phyloP scores from a whole-genome alignment of 30 jellyfish, hydroid and myxozoan genomes.

The Aurelia aurita complex sp. Pacific region DNA sequence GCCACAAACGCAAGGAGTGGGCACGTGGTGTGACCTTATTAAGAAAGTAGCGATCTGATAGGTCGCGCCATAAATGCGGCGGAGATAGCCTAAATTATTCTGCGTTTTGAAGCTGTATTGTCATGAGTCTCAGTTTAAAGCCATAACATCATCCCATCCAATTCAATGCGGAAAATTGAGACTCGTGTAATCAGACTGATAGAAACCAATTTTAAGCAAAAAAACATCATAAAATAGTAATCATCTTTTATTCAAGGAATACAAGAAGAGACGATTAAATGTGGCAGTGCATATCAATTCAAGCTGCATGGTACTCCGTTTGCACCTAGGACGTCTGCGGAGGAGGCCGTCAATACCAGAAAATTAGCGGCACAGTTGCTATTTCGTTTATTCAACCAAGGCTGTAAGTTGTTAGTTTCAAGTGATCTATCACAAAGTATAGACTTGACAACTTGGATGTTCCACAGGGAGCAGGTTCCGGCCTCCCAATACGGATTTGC shows the following conservation, averaged over 20 bases:
- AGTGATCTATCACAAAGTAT: constrained; percentile 1
- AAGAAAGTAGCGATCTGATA: no score
- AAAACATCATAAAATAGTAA: no score
- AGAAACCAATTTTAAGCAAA: no score
- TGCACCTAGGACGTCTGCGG: neutral
- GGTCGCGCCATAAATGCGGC: no score
- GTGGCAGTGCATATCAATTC: constrained; percentile 10
- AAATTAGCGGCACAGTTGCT: constrained; percentile 11
- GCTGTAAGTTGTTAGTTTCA: constrained; percentile 11
- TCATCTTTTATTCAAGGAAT: neutral
- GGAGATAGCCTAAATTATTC: no score
- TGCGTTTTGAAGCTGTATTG: no score
- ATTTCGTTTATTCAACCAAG: constrained; percentile 6
- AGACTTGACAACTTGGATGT: constrained; percentile 13
- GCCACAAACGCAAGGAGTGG: no score
- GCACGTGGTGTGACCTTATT: no score
- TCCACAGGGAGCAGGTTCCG: constrained; percentile 24
- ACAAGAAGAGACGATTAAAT: neutral
- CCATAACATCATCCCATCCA: no score
- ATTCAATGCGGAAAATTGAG: no score
- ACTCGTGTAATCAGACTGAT: no score
- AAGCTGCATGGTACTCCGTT: constrained; percentile 21
- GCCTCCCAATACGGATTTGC: neutral
- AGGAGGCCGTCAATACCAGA: neutral
- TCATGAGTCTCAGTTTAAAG: no score